A percentile compares a stretch with the other conserved stretches of the same genome.
Evolutionary conservation across 2,888 invertebrate species (phyloP).

Genomic region (Electrophaes corylata): DNA sequence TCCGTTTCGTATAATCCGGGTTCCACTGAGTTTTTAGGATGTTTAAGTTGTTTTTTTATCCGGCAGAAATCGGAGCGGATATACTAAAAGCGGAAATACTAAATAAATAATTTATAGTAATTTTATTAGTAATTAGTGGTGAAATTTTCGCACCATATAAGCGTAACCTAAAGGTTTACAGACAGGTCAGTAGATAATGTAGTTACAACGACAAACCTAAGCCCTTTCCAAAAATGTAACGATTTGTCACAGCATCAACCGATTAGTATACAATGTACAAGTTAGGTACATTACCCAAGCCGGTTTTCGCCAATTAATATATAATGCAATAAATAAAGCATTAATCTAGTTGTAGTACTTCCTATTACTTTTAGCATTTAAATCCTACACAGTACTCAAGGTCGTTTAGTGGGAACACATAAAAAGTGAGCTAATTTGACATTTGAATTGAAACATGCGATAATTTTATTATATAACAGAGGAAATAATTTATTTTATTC

Average conservation of each 20-base stretch:
- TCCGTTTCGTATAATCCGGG: no score
- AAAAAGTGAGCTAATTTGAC: slow-evolving; percentile 39
- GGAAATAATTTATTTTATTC: slow-evolving; percentile 25
- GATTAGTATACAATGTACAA: slow-evolving; percentile 1
- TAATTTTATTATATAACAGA: slow-evolving; percentile 22
- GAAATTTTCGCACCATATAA: no score
- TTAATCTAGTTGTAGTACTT: slow-evolving; percentile 52
- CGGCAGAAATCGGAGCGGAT: no score
- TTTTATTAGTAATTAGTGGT: no score
- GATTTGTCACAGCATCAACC: neutral
- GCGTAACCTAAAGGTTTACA: no score
- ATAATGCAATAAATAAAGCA: slow-evolving; percentile 38
- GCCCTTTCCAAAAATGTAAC: no score
- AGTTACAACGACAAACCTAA: no score
- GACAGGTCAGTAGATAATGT: no score
- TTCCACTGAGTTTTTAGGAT: no score
- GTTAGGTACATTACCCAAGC: slow-evolving; percentile 21
- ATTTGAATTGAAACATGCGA: slow-evolving; percentile 41
- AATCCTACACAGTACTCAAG: slow-evolving; percentile 43
- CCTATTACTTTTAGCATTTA: slow-evolving; percentile 57
- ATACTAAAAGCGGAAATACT: no score
- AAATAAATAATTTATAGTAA: no score
- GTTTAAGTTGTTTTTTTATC: no score
- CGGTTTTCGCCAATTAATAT: slow-evolving; percentile 29
- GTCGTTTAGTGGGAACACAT: slow-evolving; percentile 34